phyloP scores from a whole-genome alignment of 2,113 vertebrate species.

The Eublepharis macularius region DNA sequence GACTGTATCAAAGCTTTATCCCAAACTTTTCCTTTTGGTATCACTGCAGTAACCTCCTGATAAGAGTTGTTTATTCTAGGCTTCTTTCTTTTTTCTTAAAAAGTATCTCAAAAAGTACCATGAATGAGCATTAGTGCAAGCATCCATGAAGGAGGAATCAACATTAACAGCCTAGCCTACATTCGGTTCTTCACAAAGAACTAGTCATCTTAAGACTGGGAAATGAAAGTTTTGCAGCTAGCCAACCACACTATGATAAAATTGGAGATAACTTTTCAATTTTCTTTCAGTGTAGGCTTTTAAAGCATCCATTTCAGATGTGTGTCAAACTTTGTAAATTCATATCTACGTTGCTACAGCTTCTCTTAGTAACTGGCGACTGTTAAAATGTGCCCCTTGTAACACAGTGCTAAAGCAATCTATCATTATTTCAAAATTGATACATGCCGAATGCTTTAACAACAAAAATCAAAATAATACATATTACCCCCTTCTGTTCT shows the following conservation, averaged over 20 bases:
- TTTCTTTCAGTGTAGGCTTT: not conserved
- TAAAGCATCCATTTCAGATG: not conserved
- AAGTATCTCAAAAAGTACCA: slow-evolving; percentile 12
- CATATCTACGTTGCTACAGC: not conserved
- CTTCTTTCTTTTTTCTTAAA: not conserved
- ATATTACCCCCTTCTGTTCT: not conserved
- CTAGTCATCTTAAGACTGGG: not conserved
- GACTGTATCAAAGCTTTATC: not conserved
- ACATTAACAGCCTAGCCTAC: not conserved
- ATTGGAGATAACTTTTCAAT: not conserved
- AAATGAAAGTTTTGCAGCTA: not conserved
- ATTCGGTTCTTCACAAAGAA: not conserved
- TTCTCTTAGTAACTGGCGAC: not conserved
- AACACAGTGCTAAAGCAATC: not conserved
- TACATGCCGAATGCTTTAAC: not conserved
- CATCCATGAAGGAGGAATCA: not conserved
- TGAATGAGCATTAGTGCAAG: not conserved
- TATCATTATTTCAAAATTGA: not conserved
- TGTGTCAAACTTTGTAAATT: not conserved
- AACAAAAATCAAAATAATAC: not conserved
- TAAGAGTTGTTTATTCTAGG: not conserved
- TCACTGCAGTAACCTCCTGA: not conserved
- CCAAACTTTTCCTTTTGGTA: not conserved
- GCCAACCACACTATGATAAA: not conserved
- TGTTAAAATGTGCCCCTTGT: too few relatives aligned